A percentile compares a stretch with the other conserved stretches of the same genome.
phyloP scores from a whole-genome alignment of 2,888 invertebrate species.

The Lydus trimaculatus region DNA sequence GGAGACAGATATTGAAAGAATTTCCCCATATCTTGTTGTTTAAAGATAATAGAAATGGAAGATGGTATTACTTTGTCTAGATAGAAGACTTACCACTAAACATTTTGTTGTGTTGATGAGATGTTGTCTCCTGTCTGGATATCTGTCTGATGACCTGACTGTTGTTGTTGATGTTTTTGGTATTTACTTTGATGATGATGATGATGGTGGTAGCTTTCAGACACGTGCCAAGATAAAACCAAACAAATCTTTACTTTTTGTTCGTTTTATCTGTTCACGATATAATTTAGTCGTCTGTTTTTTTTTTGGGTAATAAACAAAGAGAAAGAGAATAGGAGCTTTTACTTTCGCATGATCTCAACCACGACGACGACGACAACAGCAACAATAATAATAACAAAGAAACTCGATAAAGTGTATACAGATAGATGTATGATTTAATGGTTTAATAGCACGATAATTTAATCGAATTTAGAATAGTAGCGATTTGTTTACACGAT shows the following conservation, averaged over 20 bases:
- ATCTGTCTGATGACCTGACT: slow-evolving; percentile 20
- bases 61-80: slow-evolving; percentile 12
- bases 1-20: slow-evolving; percentile 9
- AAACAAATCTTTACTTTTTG: not conserved
- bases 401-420: not conserved
- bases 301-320: slow-evolving; percentile 9
- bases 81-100: slow-evolving; percentile 36
- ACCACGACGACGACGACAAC: slow-evolving; percentile 8
- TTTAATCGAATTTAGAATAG: slow-evolving; percentile 6
- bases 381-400: slow-evolving; percentile 10
- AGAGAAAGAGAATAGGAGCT: not conserved
- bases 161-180: slow-evolving; percentile 14
- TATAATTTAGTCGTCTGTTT: slow-evolving; percentile 17
- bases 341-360: slow-evolving; percentile 28
- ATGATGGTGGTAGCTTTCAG: slow-evolving; percentile 2
- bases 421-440: slow-evolving; percentile 15
- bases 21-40: not conserved
- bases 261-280: not conserved
- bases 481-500: not conserved
- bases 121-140: slow-evolving; percentile 19
- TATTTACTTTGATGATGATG: not conserved
- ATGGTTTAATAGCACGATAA: slow-evolving; percentile 15
- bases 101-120: slow-evolving; percentile 36
- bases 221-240: slow-evolving; percentile 32
- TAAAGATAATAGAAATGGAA: slow-evolving; percentile 16